Evolutionary conservation across 64 coral and sea anemone genomes (phyloP).

Genomic region (Dendronephthya gigantea): DNA sequence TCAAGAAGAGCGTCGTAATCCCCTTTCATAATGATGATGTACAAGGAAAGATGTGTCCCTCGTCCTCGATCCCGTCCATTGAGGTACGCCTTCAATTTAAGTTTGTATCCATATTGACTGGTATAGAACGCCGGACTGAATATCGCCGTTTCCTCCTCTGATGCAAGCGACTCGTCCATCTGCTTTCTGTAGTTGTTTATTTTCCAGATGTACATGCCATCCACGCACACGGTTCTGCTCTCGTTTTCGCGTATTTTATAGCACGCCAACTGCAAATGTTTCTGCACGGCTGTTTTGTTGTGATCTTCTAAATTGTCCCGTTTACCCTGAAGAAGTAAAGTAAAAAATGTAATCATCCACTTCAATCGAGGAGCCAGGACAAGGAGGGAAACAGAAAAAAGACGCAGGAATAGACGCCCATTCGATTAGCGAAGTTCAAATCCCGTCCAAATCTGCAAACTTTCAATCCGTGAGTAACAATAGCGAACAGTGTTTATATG

Average conservation of each 20-base stretch:
- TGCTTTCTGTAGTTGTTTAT: conserved; percentile 75
- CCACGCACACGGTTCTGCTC: conserved; percentile 66
- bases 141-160: conserved; percentile 77
- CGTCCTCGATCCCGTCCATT: conserved; percentile 83
- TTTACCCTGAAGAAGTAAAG: conserved; percentile 42
- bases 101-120: conserved; percentile 88
- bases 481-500: too few relatives aligned
- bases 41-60: conserved; percentile 76
- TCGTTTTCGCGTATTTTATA: conserved; percentile 91
- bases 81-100: conserved; percentile 81
- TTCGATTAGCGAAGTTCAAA: too few relatives aligned
- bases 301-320: conserved; percentile 68
- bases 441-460: too few relatives aligned
- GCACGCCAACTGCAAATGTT: conserved; percentile 73
- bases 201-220: conserved; percentile 90
- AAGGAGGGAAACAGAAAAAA: too few relatives aligned
- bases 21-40: conserved; percentile 97
- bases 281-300: conserved; percentile 53
- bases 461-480: too few relatives aligned
- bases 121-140: conserved; percentile 96
- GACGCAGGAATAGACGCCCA: too few relatives aligned
- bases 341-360: not conserved
- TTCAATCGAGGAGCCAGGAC: too few relatives aligned
- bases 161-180: conserved; percentile 48
- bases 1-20: conserved; percentile 82